phyloP scores from a whole-genome alignment of 2,113 vertebrate genomes.

The Eclectus roratus region DNA sequence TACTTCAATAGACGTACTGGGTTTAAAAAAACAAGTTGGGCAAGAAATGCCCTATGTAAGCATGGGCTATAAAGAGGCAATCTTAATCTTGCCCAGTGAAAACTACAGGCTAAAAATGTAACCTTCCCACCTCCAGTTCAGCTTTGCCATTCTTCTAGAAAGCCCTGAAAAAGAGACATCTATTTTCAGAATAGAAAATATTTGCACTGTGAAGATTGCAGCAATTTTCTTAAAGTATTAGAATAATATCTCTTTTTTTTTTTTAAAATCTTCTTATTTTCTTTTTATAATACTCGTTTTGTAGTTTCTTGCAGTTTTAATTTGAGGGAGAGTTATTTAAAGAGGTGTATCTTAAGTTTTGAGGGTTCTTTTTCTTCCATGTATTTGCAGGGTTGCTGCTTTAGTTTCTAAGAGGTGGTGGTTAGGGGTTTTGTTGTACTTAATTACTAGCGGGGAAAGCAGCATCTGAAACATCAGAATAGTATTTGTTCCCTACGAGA shows the following conservation, averaged over 20 bases:
- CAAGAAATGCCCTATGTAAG: not conserved
- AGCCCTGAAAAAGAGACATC: not conserved
- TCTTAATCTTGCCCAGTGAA: not conserved
- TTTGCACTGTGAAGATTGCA: not conserved
- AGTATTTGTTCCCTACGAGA: not conserved
- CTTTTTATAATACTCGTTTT: not conserved
- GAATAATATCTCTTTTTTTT: not conserved
- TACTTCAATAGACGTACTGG: not conserved
- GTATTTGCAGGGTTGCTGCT: not conserved
- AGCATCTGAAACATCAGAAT: not conserved
- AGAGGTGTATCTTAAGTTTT: not conserved
- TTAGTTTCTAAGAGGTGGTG: not conserved
- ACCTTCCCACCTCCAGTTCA: not conserved
- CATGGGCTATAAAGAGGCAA: not conserved
- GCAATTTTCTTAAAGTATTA: not conserved
- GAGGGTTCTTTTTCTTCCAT: accelerated
- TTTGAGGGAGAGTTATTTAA: not conserved
- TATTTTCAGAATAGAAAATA: not conserved
- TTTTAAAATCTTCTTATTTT: not conserved
- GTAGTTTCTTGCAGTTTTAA: not conserved
- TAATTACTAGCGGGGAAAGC: not conserved
- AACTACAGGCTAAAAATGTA: not conserved
- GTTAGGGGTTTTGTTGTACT: not conserved
- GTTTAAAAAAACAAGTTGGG: not conserved
- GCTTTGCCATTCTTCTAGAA: not conserved